Evolutionary conservation across 2,797 vertebrate species (phyloP), one percentile per base, ranked within the genome.

Genomic region (Alouatta caraya): DNA sequence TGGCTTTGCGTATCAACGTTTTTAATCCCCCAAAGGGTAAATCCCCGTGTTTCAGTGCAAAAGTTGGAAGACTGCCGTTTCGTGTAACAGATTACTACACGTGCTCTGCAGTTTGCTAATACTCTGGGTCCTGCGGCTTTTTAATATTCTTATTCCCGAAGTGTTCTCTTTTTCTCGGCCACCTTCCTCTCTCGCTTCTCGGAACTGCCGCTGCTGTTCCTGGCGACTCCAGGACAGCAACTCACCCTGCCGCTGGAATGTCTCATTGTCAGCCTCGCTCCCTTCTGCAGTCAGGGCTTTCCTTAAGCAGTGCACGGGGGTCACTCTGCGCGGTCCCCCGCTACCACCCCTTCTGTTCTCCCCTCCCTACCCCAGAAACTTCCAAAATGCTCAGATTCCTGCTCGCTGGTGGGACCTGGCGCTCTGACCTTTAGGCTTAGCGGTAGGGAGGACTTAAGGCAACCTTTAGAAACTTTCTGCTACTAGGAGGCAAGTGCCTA

Each of bases 241-340:
- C 92, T 97, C 98, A n/a, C 98, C 98, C 98, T 97, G 97, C 98
- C 97, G 94, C 87, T 96, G 98, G 98, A 98, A 98, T 98, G 97
- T 98, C 98, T 97, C 98, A 59, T 88, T 96, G 99, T 98, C 98
- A 98, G 97, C 95, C 98, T 97, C 59, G 33, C 92, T 93, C 59
- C 88, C 96, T 95, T 89, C 96, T 11, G 98, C 97, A 97, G 98
- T 97, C 98, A 92, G 97, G 92, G 97, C 95, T 97, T 95, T 97
- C 72, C 97, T 99, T 99, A 98, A 93, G 98, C 98, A 98, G 98
- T 93, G 94, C 97, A 59, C 73, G 88, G 97, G 95, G 96, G 97
- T 96, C 98, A 95, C 95, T 90, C 86, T 1, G 39, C 88, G 33
- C 30, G n/a, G 64, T 37, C 80, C 44, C 82, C 90, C 83, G 33